Evolutionary conservation across 2,113 vertebrate genomes (phyloP).

Genomic region (Spilogale gracilis): DNA sequence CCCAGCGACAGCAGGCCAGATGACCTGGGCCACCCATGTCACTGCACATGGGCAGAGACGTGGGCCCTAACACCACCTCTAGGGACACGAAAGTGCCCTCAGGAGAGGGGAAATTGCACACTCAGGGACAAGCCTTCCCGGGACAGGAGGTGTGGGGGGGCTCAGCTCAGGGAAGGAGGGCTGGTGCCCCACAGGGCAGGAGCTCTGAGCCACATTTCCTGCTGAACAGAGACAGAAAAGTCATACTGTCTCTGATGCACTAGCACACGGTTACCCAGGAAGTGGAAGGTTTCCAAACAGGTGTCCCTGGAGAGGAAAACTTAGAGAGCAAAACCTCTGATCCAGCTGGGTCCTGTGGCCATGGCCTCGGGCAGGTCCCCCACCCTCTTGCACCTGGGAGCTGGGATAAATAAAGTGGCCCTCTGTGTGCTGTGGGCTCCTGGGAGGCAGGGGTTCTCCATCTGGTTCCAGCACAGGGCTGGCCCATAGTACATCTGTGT

Average conservation of each 20-base stretch:
- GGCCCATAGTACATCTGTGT: background rate
- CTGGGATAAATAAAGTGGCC: no score
- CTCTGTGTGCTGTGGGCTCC: background rate
- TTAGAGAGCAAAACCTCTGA: background rate
- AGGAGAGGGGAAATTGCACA: no score
- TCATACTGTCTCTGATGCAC: background rate
- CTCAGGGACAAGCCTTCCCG: background rate
- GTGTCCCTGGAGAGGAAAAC: no score
- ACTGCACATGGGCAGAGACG: background rate
- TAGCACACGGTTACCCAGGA: background rate
- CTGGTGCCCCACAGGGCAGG: no score
- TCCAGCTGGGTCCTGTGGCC: background rate
- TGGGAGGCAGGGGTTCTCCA: background rate
- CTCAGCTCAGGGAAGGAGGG: background rate
- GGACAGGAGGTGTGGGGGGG: no score
- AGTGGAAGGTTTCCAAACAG: background rate
- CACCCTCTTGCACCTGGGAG: background rate
- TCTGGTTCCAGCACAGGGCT: background rate
- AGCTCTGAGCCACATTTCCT: background rate
- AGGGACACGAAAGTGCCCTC: background rate
- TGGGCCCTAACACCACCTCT: background rate
- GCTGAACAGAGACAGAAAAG: background rate
- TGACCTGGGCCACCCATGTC: background rate
- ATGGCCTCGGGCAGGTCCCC: rapidly evolving
- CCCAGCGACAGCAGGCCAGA: background rate